A percentile compares a stretch with the other conserved stretches of the same genome.
Evolutionary conservation across 2,113 vertebrate genomes (phyloP).

Genomic region (Corapipo altera): DNA sequence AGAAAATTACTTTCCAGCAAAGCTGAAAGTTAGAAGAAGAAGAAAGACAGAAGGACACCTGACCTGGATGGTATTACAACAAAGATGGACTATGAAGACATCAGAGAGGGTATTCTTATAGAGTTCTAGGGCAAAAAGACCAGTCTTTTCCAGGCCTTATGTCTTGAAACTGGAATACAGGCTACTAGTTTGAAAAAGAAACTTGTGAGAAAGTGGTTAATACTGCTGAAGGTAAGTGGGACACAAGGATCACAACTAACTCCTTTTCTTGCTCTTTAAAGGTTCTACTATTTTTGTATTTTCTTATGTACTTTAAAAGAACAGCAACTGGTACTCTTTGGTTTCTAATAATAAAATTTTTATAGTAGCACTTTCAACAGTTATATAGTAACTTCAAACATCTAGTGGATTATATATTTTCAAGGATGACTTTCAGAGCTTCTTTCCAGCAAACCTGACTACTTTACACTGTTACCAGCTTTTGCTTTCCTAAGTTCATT

Average conservation of each 20-base stretch:
- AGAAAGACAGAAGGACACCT: neutral
- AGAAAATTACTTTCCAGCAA: neutral
- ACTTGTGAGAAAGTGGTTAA: neutral
- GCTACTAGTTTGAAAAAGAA: neutral
- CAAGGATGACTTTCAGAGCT: neutral
- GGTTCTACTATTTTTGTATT: neutral
- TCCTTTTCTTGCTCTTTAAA: neutral
- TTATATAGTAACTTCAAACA: neutral
- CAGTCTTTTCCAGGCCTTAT: neutral
- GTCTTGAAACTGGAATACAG: neutral
- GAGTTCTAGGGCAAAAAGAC: neutral
- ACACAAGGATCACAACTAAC: neutral
- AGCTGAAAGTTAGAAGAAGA: neutral
- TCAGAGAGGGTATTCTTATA: neutral
- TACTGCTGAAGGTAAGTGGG: neutral
- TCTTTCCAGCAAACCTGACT: neutral
- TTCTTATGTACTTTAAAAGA: neutral
- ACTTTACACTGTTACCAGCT: neutral
- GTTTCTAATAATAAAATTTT: neutral
- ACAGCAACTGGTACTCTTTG: neutral
- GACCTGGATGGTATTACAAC: neutral
- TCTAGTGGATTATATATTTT: neutral
- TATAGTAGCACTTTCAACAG: neutral
- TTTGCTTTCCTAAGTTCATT: neutral
- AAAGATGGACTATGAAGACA: neutral